These are phyloP conservation scores for Philaethria dido DNA, from an alignment of 2,888 invertebrate genomes.

Conservation along the genomic window DNA sequence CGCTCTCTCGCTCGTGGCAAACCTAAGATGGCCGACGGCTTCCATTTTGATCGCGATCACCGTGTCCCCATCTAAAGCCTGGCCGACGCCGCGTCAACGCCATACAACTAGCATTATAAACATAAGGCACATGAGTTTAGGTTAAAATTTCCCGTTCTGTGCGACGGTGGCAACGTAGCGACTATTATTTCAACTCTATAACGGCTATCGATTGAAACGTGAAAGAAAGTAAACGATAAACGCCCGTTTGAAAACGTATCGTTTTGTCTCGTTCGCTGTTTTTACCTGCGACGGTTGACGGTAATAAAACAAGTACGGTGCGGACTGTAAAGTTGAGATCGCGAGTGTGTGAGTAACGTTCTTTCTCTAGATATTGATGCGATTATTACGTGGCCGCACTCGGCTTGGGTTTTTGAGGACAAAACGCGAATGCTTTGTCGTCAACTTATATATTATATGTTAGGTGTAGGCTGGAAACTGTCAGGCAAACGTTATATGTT, in stretches of 20 bases:
- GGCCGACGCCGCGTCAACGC: slow-evolving; percentile 66
- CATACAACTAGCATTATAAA: slow-evolving; percentile 65
- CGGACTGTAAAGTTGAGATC: slow-evolving; percentile 39
- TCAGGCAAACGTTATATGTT: background rate
- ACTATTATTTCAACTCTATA: slow-evolving; percentile 36
- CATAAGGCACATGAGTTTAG: slow-evolving; percentile 79
- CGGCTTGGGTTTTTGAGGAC: slow-evolving; percentile 18
- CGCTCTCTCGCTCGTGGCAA: slow-evolving; percentile 78
- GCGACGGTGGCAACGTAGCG: slow-evolving; percentile 61
- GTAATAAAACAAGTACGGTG: slow-evolving; percentile 48
- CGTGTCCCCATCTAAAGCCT: slow-evolving; percentile 78
- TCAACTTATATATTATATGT: background rate
- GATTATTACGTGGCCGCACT: slow-evolving; percentile 25
- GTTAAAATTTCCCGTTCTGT: slow-evolving; percentile 77
- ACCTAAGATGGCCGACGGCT: slow-evolving; percentile 81
- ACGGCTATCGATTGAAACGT: slow-evolving; percentile 71
- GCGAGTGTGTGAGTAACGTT: slow-evolving; percentile 29
- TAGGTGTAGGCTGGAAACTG: too few species aligned
- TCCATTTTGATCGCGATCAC: slow-evolving; percentile 84
- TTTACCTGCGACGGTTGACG: slow-evolving; percentile 44
- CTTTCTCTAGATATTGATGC: slow-evolving; percentile 37
- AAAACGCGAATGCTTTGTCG: slow-evolving; percentile 3
- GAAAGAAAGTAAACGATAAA: slow-evolving; percentile 61
- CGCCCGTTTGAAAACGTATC: slow-evolving; percentile 66
- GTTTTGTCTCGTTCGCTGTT: slow-evolving; percentile 66